Base-by-base conservation (phyloP, 2,113 vertebrate genomes). In the Oryzias javanicus region DNA sequence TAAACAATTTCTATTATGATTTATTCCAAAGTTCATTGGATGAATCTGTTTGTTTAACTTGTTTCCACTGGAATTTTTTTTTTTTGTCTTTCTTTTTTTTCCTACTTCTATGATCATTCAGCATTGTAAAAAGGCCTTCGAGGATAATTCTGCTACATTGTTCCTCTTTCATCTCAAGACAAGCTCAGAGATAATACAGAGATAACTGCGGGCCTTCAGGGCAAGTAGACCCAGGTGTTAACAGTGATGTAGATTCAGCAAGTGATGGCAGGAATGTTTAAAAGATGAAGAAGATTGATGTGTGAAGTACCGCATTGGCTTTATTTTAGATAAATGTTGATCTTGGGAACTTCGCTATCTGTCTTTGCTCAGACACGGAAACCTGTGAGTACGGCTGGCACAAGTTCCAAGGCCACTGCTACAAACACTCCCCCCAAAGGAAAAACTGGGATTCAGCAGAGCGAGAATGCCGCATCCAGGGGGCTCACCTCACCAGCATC, bases 351-450 rank as follows among this genome's bases (percentile, higher is more conserved):
- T 1, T 72, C 1, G 3, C 10, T 53, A 24, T 64, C 2, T 74
- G 29, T 12, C 7, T 60, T 55, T 64, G 50, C 61, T 29, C 87
- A 99, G 97, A 98, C 70, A 97, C 95, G 0, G 95, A 98, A 87
- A 92, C 85, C 0, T 99, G 97, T 81, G 94, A 93, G 77, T 97
- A 97, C 0, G 95, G 97, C 64, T 99, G 97, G 97, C 96, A 98
- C 83, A 99, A 99, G 71, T 99, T 98, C 81, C 96, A 99, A 74
- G 95, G 97, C 10, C 95, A 98, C 57, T 99, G 97, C 89, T 99
- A 98, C 89, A 97, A 93, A 69, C 96, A 96, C 83, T 94, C 95
- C 8, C 95, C 94, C 3, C 92, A 95, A 18, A 93, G 96, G 2
- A 94, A 92, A 56, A 95, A 92, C 0, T 99, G 97, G 97, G 97